A percentile compares a stretch with the other conserved stretches of the same genome.
Evolutionary conservation across 2,888 invertebrate genomes (phyloP).

Genomic region (Teinopalpus imperialis): DNA sequence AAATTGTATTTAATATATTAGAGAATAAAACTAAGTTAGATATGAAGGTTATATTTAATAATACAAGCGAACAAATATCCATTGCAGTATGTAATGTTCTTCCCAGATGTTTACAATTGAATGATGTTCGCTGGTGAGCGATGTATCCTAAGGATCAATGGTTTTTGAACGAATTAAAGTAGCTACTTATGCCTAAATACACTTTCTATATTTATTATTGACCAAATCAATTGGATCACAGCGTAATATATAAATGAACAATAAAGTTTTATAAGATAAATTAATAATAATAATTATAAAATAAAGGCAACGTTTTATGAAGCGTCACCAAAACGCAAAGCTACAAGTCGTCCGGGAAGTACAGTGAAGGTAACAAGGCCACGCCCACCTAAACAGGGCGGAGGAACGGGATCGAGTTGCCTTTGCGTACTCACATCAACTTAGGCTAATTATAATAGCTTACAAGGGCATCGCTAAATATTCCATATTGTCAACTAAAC

Average conservation of each 20-base stretch:
- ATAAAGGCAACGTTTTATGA: neutral
- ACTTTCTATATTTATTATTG: constrained; percentile 1
- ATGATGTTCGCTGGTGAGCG: neutral
- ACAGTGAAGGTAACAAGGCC: too few relatives aligned
- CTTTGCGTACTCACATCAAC: constrained; percentile 1
- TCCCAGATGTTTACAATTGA: constrained; percentile 1
- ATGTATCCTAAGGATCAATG: too few relatives aligned
- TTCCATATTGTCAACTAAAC: neutral
- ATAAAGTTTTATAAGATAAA: neutral
- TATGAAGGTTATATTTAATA: neutral
- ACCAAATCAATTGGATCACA: constrained; percentile 1
- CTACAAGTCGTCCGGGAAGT: neutral
- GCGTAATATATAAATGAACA: constrained; percentile 5
- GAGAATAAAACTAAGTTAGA: constrained; percentile 1
- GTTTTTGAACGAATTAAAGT: too few relatives aligned
- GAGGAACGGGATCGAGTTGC: neutral
- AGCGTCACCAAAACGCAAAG: constrained; percentile 4
- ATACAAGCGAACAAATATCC: neutral
- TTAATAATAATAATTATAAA: neutral
- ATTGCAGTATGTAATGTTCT: neutral
- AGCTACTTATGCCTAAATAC: constrained; percentile 1
- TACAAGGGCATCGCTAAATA: neutral
- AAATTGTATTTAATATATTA: constrained; percentile 3
- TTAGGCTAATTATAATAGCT: constrained; percentile 6
- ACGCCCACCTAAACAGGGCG: too few relatives aligned